These are phyloP conservation scores for Synanthedon vespiformis DNA, from an alignment of 2,888 invertebrate genomes.

Conservation along the genomic window DNA sequence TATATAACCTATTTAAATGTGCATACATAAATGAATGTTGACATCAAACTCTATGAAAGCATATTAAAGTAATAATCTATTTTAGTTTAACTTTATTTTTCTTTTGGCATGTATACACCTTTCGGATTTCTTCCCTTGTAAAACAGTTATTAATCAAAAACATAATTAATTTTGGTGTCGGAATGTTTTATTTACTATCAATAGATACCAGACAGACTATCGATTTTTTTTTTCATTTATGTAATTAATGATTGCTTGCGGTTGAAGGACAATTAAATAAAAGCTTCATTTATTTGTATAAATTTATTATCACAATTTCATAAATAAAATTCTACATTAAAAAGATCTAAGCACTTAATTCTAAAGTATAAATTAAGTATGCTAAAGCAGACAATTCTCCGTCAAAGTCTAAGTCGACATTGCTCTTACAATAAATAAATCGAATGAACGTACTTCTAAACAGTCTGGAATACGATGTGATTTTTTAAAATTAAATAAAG, in stretches of 20 bases:
- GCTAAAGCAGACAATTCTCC: slow-evolving; percentile 30
- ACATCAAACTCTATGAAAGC: too few relatives aligned
- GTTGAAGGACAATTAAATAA: slow-evolving; percentile 7
- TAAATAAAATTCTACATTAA: slow-evolving; percentile 57
- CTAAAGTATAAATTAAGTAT: slow-evolving; percentile 58
- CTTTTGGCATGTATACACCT: too few relatives aligned
- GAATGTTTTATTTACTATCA: neutral
- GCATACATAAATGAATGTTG: too few relatives aligned
- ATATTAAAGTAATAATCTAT: too few relatives aligned
- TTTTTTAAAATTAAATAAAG: slow-evolving; percentile 3
- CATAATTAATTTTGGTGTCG: neutral
- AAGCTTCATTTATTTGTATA: slow-evolving; percentile 26
- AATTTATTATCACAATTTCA: slow-evolving; percentile 68
- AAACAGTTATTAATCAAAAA: too few relatives aligned
- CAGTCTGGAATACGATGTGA: slow-evolving; percentile 21
- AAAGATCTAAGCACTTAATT: slow-evolving; percentile 42
- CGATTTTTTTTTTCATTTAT: neutral
- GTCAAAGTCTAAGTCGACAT: slow-evolving; percentile 17
- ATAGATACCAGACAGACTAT: neutral
- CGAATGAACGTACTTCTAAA: slow-evolving; percentile 4
- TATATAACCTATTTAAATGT: too few relatives aligned
- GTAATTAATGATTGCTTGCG: neutral
- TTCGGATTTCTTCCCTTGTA: too few relatives aligned
- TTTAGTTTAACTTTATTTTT: too few relatives aligned
- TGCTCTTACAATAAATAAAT: slow-evolving; percentile 1